These are phyloP conservation scores for Lordiphosa andalusiaca DNA, from an alignment of 2,888 invertebrate genomes.

Conservation along the genomic window DNA sequence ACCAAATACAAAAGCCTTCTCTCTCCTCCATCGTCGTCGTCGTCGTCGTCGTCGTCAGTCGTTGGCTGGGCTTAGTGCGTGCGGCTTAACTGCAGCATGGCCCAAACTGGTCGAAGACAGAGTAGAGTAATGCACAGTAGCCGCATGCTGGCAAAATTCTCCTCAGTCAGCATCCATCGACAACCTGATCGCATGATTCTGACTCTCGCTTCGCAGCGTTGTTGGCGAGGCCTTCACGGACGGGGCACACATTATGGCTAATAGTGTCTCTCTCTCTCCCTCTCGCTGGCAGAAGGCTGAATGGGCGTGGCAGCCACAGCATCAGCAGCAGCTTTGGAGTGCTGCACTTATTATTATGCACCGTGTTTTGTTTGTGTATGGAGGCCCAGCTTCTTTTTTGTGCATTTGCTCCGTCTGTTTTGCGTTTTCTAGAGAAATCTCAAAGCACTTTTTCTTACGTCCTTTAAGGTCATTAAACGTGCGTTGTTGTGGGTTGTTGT, in stretches of 20 bases:
- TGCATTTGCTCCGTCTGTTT: slow-evolving; percentile 26
- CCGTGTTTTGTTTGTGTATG: slow-evolving; percentile 24
- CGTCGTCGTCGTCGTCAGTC: slow-evolving; percentile 37
- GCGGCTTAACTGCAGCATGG: slow-evolving; percentile 67
- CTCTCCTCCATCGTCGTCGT: slow-evolving; percentile 21
- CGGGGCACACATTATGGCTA: slow-evolving; percentile 59
- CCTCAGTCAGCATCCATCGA: slow-evolving; percentile 27
- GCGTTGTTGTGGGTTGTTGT: slow-evolving; percentile 28
- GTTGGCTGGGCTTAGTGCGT: slow-evolving; percentile 61
- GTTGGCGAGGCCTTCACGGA: slow-evolving; percentile 36
- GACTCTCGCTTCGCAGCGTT: slow-evolving; percentile 8
- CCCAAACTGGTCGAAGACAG: slow-evolving; percentile 43
- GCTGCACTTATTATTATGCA: slow-evolving; percentile 72
- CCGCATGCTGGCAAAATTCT: slow-evolving; percentile 39
- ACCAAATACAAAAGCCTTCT: slow-evolving; percentile 61
- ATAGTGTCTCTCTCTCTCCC: slow-evolving; percentile 44
- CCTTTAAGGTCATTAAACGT: slow-evolving; percentile 77
- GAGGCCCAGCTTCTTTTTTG: slow-evolving; percentile 31
- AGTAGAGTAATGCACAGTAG: slow-evolving; percentile 41
- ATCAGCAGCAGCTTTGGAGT: slow-evolving; percentile 34
- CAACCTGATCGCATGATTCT: slow-evolving; percentile 18
- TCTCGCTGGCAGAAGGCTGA: slow-evolving; percentile 20
- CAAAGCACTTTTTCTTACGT: slow-evolving; percentile 62
- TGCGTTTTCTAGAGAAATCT: slow-evolving; percentile 62
- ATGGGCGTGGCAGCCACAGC: slow-evolving; percentile 45